Evolutionary conservation across 2,888 invertebrate genomes (phyloP).

Genomic region (Ormyrus nitidulus): DNA sequence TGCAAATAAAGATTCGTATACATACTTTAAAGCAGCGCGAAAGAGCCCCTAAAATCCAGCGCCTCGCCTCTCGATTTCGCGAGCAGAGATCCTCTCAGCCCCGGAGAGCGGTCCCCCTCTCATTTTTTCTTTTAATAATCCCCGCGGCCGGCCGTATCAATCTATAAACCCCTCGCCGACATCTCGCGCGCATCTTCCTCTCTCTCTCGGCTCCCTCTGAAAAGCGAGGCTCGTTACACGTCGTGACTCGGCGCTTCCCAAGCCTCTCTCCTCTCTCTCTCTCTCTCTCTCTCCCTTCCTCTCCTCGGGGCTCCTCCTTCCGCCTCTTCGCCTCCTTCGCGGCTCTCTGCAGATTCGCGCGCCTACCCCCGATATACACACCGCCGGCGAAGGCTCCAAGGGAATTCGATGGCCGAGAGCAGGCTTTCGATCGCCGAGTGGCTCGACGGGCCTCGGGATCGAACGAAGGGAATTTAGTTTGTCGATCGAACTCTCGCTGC

Average conservation of each 20-base stretch:
- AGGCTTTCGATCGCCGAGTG: too few relatives aligned
- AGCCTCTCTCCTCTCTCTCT: slow-evolving; percentile 50
- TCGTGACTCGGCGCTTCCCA: slow-evolving; percentile 71
- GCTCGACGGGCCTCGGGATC: too few relatives aligned
- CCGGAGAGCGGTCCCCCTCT: too few relatives aligned
- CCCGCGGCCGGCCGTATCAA: slow-evolving; percentile 57
- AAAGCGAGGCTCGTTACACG: slow-evolving; percentile 70
- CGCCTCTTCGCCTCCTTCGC: slow-evolving; percentile 35
- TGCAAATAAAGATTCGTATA: too few relatives aligned
- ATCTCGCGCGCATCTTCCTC: not conserved
- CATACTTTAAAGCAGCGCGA: too few relatives aligned
- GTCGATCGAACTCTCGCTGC: too few relatives aligned
- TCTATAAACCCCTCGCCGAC: slow-evolving; percentile 56
- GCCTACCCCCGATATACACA: too few relatives aligned
- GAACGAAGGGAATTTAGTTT: too few relatives aligned
- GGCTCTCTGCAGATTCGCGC: not conserved
- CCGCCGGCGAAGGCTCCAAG: not conserved
- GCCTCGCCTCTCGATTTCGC: too few relatives aligned
- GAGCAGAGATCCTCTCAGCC: too few relatives aligned
- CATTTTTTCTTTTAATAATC: too few relatives aligned
- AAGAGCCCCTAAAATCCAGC: too few relatives aligned
- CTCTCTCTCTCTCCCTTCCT: slow-evolving; percentile 41
- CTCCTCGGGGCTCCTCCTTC: slow-evolving; percentile 43
- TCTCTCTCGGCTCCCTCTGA: slow-evolving; percentile 36
- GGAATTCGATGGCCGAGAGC: not conserved